Evolutionary conservation across 1,140 invertebrate species (phyloP), one percentile per base, ranked within the genome.

Genomic region (Doryteuthis pealeii): DNA sequence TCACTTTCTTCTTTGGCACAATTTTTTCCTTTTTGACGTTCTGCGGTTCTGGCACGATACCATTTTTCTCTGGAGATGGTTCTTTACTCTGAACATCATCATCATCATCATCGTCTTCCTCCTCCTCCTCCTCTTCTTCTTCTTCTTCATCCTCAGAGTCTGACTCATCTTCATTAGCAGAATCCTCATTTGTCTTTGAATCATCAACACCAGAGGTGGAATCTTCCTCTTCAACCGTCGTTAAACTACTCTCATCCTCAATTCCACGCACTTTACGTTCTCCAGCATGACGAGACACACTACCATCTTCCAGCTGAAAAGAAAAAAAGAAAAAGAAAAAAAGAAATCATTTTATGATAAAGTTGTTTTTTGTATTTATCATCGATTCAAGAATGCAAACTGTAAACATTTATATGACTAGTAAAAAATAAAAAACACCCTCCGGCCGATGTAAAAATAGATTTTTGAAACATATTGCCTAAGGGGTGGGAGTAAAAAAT

Each of bases 291-390:
- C 84, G 77, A 45, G 71, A 67, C 40, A 88, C 73, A 78, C 84
- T 86, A 26, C 83, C 83, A 28, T 88, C 87, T 72, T 87, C 87
- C n/a, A 88, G 75, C 86, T 87, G 76, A 28, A 72, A 72, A 30
- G 74, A 35, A 31, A 71, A 45, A 35, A 8, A 62, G 18, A 62
- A 15, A n/a, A n/a, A n/a, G n/a, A n/a, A n/a, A n/a, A n/a, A n/a
- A n/a, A n/a, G n/a, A n/a, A n/a, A n/a, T n/a, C 71, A 73, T 32
- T 69, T 6, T 69, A 28, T 69, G 14, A 22, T 18, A 33, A 40
- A 71, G 43, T n/a, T n/a, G n/a, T n/a, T n/a, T n/a, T n/a, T n/a
- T n/a, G n/a, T n/a, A n/a, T n/a, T n/a, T n/a, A n/a, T n/a, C n/a
- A n/a, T n/a, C n/a, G n/a, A n/a, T n/a, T n/a, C n/a, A n/a, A n/a